These are phyloP conservation scores for Pachliopta kotzebuea DNA, from an alignment of 2,888 invertebrate species.

Conservation along the genomic window DNA sequence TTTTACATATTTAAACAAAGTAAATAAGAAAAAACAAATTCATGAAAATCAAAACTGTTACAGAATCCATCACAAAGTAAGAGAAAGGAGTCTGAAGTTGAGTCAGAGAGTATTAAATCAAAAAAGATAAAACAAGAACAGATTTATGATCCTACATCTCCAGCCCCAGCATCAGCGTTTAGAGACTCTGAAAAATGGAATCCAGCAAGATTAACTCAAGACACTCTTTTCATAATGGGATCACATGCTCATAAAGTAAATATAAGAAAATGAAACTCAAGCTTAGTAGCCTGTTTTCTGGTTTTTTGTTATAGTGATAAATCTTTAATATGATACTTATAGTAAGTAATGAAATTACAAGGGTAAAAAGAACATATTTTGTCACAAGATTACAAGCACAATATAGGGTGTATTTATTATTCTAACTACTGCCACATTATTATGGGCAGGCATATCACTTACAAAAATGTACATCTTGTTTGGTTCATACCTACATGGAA, in stretches of 20 bases:
- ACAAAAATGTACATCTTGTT: too few species aligned
- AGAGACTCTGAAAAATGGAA: slow-evolving; percentile 86
- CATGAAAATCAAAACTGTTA: slow-evolving; percentile 37
- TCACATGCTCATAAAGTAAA: slow-evolving; percentile 84
- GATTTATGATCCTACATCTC: slow-evolving; percentile 57
- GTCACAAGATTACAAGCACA: too few species aligned
- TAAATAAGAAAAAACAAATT: neutral
- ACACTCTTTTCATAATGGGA: slow-evolving; percentile 90
- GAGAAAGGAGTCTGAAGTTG: slow-evolving; percentile 84
- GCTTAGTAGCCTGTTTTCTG: too few species aligned
- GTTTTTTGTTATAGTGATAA: too few species aligned
- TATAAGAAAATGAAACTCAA: neutral
- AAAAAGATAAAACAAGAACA: slow-evolving; percentile 70
- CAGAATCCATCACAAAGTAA: slow-evolving; percentile 80
- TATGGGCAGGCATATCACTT: too few species aligned
- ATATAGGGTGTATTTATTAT: too few species aligned
- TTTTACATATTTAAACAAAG: neutral
- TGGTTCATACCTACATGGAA: too few species aligned
- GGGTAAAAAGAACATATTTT: too few species aligned
- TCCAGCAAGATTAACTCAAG: slow-evolving; percentile 84
- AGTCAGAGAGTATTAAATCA: slow-evolving; percentile 76
- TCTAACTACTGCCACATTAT: too few species aligned
- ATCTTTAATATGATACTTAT: neutral
- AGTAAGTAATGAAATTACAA: too few species aligned
- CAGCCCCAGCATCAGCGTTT: slow-evolving; percentile 67